Percentiles rank a stretch among this genome's conserved stretches.
Conservation (phyloP, 1,140 invertebrate species). For the Drosophila dunni region DNA sequence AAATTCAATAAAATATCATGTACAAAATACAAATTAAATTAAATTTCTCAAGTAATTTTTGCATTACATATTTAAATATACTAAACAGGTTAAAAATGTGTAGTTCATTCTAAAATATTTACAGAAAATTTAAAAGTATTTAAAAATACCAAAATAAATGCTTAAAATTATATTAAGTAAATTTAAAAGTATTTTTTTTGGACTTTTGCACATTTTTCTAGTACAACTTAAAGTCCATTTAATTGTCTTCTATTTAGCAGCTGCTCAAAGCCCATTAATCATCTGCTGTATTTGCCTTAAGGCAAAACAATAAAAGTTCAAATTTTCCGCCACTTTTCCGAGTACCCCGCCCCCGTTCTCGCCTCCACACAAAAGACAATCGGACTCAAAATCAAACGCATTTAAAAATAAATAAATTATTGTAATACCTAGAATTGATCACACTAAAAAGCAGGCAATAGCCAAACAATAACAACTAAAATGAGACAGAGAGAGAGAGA, state of each 20-base stretch:
- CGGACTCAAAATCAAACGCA: conserved; percentile 35
- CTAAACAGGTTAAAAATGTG: too few species aligned
- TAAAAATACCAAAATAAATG: background rate
- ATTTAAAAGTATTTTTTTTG: conserved; percentile 4
- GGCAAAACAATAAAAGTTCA: conserved; percentile 18
- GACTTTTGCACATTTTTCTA: background rate
- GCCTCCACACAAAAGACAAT: background rate
- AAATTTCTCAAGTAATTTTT: too few species aligned
- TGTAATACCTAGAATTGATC: conserved; percentile 71
- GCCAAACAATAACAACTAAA: conserved; percentile 37
- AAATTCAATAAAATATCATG: background rate
- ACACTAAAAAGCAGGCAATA: conserved; percentile 47
- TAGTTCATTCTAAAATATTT: too few species aligned
- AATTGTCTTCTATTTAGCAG: conserved; percentile 23
- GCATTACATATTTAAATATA: too few species aligned
- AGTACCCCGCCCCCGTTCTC: background rate
- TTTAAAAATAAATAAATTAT: conserved; percentile 80
- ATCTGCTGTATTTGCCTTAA: conserved; percentile 13
- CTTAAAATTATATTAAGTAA: background rate
- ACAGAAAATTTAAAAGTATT: too few species aligned
- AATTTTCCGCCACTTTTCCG: conserved; percentile 38
- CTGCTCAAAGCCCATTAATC: conserved; percentile 16
- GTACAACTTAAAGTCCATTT: background rate
- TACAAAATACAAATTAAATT: background rate
- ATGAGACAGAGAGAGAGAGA: background rate